Conservation (phyloP, 2,888 invertebrate species). For the Kryphioiulus occultus region DNA sequence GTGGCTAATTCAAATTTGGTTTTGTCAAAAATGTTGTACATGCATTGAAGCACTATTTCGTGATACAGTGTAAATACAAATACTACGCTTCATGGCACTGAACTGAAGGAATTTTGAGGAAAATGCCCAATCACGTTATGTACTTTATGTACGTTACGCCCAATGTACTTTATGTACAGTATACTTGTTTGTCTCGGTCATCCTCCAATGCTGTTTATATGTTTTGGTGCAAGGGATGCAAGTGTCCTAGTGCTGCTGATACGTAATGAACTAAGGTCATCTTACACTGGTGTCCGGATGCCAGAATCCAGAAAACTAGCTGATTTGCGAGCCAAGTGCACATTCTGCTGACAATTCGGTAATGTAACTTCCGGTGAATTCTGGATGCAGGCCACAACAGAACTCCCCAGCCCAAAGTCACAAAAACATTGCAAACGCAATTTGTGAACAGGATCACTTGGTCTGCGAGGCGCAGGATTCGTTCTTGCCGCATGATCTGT, state of each 20-base stretch:
- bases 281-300: background rate
- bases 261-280: background rate
- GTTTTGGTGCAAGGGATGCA: background rate
- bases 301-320: background rate
- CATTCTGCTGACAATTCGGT: background rate
- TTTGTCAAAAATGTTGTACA: too few relatives aligned
- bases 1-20: too few relatives aligned
- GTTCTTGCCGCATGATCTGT: background rate
- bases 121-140: too few relatives aligned
- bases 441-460: background rate
- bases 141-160: too few relatives aligned
- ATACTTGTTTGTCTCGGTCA: too few relatives aligned
- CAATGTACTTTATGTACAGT: too few relatives aligned
- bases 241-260: background rate
- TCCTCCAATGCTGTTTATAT: too few relatives aligned
- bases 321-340: background rate
- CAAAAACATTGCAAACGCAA: background rate
- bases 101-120: too few relatives aligned
- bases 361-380: background rate
- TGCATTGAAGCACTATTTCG: too few relatives aligned
- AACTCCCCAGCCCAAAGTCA: background rate
- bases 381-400: background rate
- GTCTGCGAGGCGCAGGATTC: background rate
- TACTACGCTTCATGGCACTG: too few relatives aligned
- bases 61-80: too few relatives aligned